phyloP scores from a whole-genome alignment of 2,113 vertebrate genomes.

The Carlito syrichta region DNA sequence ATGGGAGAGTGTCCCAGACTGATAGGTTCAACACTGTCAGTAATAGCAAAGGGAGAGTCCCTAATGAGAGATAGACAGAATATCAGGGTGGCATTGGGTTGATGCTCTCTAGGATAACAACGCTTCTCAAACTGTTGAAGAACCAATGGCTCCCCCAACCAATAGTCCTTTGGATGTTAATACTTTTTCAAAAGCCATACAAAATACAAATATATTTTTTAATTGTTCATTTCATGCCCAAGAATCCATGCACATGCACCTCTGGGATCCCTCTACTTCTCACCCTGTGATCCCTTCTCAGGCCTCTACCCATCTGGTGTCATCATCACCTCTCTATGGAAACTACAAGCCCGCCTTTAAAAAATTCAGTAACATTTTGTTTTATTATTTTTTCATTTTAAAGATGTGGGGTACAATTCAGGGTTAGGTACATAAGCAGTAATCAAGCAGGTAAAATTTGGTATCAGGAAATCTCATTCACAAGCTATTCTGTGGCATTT shows the following conservation, averaged over 20 bases:
- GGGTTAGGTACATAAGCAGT: no score
- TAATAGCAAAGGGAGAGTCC: not conserved
- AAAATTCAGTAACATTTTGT: not conserved
- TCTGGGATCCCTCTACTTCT: not conserved
- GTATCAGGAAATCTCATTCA: not conserved
- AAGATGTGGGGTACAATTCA: no score
- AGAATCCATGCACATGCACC: accelerated
- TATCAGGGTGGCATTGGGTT: no score
- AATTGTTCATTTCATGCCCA: not conserved
- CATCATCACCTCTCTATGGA: not conserved
- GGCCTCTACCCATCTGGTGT: not conserved
- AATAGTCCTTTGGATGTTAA: not conserved
- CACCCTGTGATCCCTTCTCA: not conserved
- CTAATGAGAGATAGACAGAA: not conserved
- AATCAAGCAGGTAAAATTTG: no score
- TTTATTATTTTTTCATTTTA: no score
- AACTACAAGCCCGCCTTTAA: not conserved
- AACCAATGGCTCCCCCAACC: accelerated
- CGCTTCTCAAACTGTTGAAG: not conserved
- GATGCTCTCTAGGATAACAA: not conserved
- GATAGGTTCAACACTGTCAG: no score
- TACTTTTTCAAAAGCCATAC: not conserved
- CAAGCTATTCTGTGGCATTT: not conserved
- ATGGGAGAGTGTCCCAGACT: not conserved
- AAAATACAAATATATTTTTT: not conserved